A percentile compares a stretch with the other conserved stretches of the same genome.
phyloP scores from a whole-genome alignment of 1,140 invertebrate species.

The Cardiocondyla obscurior region DNA sequence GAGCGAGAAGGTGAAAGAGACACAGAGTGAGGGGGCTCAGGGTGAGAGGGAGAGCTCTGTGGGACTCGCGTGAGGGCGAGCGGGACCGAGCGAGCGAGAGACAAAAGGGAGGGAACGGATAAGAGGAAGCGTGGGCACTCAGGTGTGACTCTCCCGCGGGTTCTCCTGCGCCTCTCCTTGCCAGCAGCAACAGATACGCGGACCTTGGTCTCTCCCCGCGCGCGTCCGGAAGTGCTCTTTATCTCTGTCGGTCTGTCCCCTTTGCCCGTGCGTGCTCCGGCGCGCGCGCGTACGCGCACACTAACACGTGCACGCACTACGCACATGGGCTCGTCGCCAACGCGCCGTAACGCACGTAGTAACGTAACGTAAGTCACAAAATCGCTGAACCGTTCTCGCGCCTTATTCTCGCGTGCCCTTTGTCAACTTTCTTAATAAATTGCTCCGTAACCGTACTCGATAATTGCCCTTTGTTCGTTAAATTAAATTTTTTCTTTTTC shows the following conservation, averaged over 20 bases:
- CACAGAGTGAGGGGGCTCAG: conserved; percentile 28
- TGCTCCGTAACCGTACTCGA: not conserved
- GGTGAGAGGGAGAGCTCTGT: conserved; percentile 41
- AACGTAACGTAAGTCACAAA: conserved; percentile 35
- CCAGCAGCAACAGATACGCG: conserved; percentile 72
- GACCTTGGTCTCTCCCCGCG: conserved; percentile 77
- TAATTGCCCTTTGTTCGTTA: not conserved
- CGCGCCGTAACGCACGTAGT: not conserved
- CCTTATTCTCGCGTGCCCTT: conserved; percentile 2
- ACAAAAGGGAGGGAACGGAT: conserved; percentile 75
- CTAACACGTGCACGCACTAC: not conserved
- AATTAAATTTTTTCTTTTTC: not conserved
- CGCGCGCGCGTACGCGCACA: conserved; percentile 21
- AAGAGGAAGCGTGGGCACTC: conserved; percentile 84
- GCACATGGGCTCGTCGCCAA: not conserved
- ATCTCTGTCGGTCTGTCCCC: conserved; percentile 84
- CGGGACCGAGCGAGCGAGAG: conserved; percentile 65
- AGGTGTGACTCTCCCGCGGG: conserved; percentile 83
- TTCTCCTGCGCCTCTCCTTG: conserved; percentile 77
- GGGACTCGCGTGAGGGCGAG: conserved; percentile 48
- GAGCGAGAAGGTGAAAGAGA: conserved; percentile 29
- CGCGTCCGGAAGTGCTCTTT: conserved; percentile 83
- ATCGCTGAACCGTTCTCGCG: conserved; percentile 20
- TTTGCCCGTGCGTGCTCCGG: conserved; percentile 65
- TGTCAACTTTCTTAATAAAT: conserved; percentile 1